Conservation (phyloP, 2,888 invertebrate genomes). For the Drosophila borealis region DNA sequence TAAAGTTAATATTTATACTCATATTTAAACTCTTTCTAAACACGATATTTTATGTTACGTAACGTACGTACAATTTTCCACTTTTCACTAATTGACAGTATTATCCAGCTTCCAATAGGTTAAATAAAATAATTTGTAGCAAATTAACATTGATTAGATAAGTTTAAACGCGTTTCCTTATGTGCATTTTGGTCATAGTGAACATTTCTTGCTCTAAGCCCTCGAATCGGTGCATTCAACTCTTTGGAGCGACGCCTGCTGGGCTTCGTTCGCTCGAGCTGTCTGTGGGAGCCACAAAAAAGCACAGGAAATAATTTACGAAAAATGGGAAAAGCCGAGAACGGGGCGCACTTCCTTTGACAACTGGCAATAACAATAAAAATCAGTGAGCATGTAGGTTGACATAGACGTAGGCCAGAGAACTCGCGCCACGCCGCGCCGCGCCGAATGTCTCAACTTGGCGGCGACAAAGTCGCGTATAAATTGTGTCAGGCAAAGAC, state of each 20-base stretch:
- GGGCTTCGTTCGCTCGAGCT: slow-evolving; percentile 18
- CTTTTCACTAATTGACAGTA: neutral
- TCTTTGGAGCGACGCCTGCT: slow-evolving; percentile 28
- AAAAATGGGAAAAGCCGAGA: slow-evolving; percentile 44
- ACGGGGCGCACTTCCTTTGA: slow-evolving; percentile 70
- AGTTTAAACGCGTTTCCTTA: neutral
- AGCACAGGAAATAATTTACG: slow-evolving; percentile 70
- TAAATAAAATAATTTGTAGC: neutral
- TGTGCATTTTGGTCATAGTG: neutral
- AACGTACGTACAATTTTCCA: too few relatives aligned
- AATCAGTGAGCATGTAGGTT: slow-evolving; percentile 75
- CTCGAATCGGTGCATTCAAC: slow-evolving; percentile 48
- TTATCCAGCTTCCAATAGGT: neutral
- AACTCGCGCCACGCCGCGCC: slow-evolving; percentile 27
- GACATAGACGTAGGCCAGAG: slow-evolving; percentile 27
- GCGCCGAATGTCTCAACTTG: slow-evolving; percentile 67
- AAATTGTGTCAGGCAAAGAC: slow-evolving; percentile 72
- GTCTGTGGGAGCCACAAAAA: slow-evolving; percentile 17
- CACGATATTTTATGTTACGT: too few relatives aligned
- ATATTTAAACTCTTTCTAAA: too few relatives aligned
- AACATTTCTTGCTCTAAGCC: neutral
- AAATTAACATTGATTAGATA: neutral
- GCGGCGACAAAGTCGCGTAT: slow-evolving; percentile 58
- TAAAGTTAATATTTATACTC: too few relatives aligned
- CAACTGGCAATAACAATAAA: slow-evolving; percentile 80